phyloP scores from a whole-genome alignment of 2,113 vertebrate species.

The Stomatorhinus ivindoensis region DNA sequence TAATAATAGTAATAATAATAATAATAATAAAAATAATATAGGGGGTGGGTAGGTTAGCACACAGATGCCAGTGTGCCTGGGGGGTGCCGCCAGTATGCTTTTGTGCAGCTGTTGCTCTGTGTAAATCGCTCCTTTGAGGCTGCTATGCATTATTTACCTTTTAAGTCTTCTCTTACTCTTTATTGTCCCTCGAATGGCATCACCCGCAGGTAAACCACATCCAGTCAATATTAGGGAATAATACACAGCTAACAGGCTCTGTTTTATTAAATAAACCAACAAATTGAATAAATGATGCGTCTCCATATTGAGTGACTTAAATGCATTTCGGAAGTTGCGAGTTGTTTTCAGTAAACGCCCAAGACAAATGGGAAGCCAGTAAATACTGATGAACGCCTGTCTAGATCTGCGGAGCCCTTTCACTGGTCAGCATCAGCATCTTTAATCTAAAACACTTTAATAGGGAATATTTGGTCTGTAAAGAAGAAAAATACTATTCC shows the following conservation, averaged over 20 bases:
- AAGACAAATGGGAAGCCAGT: background rate
- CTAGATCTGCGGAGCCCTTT: background rate
- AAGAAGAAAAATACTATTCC: background rate
- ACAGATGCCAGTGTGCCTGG: background rate
- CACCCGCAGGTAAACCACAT: background rate
- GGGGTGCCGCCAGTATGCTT: background rate
- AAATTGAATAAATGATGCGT: background rate
- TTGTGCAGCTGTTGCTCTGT: background rate
- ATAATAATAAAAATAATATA: background rate
- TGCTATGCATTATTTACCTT: background rate
- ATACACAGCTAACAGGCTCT: background rate
- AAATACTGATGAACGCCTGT: conserved; percentile 1
- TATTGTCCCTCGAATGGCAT: background rate
- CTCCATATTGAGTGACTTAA: background rate
- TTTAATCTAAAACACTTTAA: background rate
- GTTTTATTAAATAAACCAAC: background rate
- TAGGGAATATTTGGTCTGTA: too few relatives aligned
- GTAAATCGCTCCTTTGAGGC: background rate
- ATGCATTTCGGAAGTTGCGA: background rate
- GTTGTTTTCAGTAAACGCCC: background rate
- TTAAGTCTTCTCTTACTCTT: background rate
- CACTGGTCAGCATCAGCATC: background rate
- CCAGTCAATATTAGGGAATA: background rate
- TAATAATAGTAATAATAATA: background rate
- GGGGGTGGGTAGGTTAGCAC: background rate